These are phyloP conservation scores for Apodemia mormo DNA, from an alignment of 2,888 invertebrate species.

Conservation along the genomic window DNA sequence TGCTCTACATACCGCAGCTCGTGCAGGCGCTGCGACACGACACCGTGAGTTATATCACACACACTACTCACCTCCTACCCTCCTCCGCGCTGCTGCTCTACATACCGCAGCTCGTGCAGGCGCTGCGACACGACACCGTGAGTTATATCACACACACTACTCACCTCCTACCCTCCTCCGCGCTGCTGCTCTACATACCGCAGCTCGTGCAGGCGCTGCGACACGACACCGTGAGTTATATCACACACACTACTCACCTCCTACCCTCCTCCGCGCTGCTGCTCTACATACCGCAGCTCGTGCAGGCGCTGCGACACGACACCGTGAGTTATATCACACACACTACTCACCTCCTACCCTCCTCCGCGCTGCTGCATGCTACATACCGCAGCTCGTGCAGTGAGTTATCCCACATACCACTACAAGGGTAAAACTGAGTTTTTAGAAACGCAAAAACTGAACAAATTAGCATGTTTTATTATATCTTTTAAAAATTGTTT, in stretches of 20 bases:
- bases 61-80: neutral
- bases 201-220: constrained; percentile 85
- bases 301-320: constrained; percentile 70
- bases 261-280: too few species aligned
- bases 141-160: constrained; percentile 34
- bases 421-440: too few species aligned
- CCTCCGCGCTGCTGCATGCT: constrained; percentile 80
- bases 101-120: constrained; percentile 93
- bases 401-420: too few species aligned
- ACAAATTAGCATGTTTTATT: too few species aligned
- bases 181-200: constrained; percentile 90
- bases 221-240: constrained; percentile 70
- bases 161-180: neutral
- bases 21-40: constrained; percentile 72
- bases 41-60: constrained; percentile 52
- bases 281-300: constrained; percentile 96
- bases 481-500: too few species aligned
- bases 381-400: constrained; percentile 95
- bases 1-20: constrained; percentile 96
- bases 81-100: constrained; percentile 78
- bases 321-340: too few species aligned
- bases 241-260: too few species aligned
- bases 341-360: too few species aligned
- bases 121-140: constrained; percentile 69
- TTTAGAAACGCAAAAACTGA: too few species aligned